Evolutionary conservation across 2,797 vertebrate species (phyloP).

Genomic region (Acrocephalus scirpaceus): DNA sequence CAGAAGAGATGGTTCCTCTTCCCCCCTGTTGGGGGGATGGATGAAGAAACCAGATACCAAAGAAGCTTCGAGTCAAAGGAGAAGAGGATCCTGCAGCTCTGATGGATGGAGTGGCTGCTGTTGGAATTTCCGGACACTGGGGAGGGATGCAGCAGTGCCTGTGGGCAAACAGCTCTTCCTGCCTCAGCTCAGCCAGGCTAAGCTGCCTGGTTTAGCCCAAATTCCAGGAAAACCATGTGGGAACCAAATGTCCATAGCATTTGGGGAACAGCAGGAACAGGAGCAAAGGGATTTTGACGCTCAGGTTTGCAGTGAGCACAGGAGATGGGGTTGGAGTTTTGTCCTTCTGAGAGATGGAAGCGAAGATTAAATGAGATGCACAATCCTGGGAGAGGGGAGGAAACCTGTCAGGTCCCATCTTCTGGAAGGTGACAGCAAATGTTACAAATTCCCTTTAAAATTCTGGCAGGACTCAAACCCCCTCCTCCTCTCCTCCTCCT

Average conservation of each 20-base stretch:
- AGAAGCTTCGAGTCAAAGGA: neutral
- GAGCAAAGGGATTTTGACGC: accelerated
- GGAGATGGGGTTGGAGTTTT: neutral
- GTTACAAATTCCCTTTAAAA: neutral
- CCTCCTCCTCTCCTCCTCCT: neutral
- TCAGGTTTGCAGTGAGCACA: accelerated
- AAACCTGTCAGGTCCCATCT: neutral
- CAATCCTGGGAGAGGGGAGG: accelerated
- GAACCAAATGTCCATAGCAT: neutral
- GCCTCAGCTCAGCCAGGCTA: neutral
- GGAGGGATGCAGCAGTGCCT: neutral
- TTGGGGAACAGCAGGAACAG: neutral
- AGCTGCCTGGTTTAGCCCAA: neutral
- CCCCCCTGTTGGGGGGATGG: too few species aligned
- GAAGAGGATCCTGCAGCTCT: neutral
- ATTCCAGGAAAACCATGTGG: neutral
- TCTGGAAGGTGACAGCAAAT: neutral
- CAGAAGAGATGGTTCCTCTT: neutral
- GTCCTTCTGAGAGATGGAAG: neutral
- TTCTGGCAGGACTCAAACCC: neutral
- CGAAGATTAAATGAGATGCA: neutral
- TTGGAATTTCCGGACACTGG: neutral
- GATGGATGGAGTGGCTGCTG: accelerated
- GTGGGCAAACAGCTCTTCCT: neutral
- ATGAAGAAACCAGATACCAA: neutral